A percentile compares a stretch with the other conserved stretches of the same genome.
Conservation (phyloP, 2,113 vertebrate genomes). For the Morone saxatilis region DNA sequence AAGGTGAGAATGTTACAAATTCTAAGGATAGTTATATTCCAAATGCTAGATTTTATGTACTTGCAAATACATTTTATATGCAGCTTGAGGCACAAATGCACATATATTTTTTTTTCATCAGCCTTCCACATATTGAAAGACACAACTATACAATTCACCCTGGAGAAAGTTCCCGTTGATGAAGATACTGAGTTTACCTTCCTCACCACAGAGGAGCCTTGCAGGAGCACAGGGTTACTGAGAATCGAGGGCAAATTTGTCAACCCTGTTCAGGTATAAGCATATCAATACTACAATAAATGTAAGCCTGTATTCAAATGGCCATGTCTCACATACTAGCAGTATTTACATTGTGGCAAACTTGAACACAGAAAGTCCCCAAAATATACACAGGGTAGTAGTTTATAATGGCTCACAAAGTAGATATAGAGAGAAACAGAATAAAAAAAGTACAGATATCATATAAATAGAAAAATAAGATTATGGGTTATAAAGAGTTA, state of each 20-base stretch:
- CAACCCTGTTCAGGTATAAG: conserved; percentile 92
- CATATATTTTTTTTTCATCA: conserved; percentile 64
- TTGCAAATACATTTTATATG: neutral
- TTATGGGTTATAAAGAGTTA: too few relatives aligned
- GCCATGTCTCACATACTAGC: neutral
- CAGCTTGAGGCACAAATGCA: neutral
- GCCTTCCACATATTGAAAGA: conserved; percentile 98
- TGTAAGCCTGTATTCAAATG: neutral
- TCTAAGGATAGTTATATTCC: neutral
- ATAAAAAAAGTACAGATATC: too few relatives aligned
- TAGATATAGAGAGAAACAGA: too few relatives aligned
- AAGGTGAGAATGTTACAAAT: conserved; percentile 85
- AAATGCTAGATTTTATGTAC: neutral
- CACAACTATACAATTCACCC: conserved; percentile 93
- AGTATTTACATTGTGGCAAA: neutral
- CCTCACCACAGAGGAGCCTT: conserved; percentile 85
- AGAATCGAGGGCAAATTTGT: conserved; percentile 95
- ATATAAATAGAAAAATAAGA: too few relatives aligned
- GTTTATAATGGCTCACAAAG: too few relatives aligned
- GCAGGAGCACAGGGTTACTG: conserved; percentile 88
- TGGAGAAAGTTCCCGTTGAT: conserved; percentile 92
- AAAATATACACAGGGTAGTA: neutral
- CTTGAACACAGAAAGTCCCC: neutral
- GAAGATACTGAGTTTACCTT: conserved; percentile 85
- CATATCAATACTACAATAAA: neutral